Evolutionary conservation across 2,797 vertebrate species (phyloP).

Genomic region (Eulemur rubriventer): DNA sequence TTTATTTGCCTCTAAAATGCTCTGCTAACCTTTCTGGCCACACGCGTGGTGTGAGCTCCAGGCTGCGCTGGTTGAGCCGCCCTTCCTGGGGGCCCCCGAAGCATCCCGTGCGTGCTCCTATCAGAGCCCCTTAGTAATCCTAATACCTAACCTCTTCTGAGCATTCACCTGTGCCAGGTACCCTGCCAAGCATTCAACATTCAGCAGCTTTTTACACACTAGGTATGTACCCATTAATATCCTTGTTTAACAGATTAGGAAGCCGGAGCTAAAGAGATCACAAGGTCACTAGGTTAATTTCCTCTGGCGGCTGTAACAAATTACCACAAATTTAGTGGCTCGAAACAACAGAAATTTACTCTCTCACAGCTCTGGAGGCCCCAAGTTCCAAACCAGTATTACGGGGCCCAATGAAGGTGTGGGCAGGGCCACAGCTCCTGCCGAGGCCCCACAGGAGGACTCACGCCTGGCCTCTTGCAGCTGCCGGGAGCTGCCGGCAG

Average conservation of each 20-base stretch:
- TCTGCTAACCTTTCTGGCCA: neutral
- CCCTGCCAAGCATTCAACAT: neutral
- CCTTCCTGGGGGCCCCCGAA: neutral
- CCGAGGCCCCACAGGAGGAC: neutral
- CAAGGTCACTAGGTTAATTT: neutral
- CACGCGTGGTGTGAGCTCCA: neutral
- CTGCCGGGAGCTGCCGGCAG: neutral
- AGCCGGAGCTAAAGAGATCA: neutral
- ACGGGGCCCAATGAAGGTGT: neutral
- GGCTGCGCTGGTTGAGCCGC: neutral
- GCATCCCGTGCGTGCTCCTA: neutral
- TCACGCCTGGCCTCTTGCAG: neutral
- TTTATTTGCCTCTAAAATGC: neutral
- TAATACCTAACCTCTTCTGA: neutral
- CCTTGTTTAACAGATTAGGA: neutral
- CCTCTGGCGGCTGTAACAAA: neutral
- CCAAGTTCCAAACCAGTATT: neutral
- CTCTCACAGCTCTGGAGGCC: neutral
- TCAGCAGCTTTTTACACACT: neutral
- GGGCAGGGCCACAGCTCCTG: neutral
- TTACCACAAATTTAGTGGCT: neutral
- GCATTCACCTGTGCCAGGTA: neutral
- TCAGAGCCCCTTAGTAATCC: neutral
- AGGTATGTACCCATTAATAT: neutral
- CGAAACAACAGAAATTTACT: neutral